Evolutionary conservation across 2,797 vertebrate genomes (phyloP).

Genomic region (Erethizon dorsatum): DNA sequence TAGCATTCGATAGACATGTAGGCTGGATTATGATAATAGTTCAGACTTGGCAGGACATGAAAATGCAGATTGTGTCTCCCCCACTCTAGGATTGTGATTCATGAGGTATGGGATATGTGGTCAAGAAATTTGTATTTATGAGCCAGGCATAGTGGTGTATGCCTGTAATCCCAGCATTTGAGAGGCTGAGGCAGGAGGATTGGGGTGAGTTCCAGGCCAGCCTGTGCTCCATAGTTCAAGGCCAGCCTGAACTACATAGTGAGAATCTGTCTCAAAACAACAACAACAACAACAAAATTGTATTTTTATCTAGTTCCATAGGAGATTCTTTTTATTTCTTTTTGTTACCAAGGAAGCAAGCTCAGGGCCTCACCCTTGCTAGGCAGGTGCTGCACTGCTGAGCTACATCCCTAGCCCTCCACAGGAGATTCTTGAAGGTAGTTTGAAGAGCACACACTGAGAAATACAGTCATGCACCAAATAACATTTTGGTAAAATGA

Average conservation of each 20-base stretch:
- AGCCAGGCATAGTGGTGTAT: background rate
- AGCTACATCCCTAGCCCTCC: background rate
- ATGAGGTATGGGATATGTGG: background rate
- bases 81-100: background rate
- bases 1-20: background rate
- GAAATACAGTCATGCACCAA: background rate
- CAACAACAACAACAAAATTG: background rate
- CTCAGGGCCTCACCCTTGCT: background rate
- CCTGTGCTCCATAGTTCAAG: background rate
- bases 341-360: background rate
- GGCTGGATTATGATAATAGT: slow-evolving; percentile 37
- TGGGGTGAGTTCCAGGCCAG: background rate
- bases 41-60: slow-evolving; percentile 43
- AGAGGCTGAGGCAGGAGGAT: background rate
- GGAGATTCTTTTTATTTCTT: background rate
- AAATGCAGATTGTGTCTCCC: background rate
- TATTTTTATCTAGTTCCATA: background rate
- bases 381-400: background rate
- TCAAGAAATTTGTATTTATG: background rate
- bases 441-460: slow-evolving; percentile 17
- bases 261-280: background rate
- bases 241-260: background rate
- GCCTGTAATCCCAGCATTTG: background rate
- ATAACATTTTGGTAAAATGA: background rate
- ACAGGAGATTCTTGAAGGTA: background rate